Percentiles rank a stretch among this genome's conserved stretches.
Evolutionary conservation across 2,888 invertebrate species (phyloP).

Genomic region (Nephrotoma appendiculata): DNA sequence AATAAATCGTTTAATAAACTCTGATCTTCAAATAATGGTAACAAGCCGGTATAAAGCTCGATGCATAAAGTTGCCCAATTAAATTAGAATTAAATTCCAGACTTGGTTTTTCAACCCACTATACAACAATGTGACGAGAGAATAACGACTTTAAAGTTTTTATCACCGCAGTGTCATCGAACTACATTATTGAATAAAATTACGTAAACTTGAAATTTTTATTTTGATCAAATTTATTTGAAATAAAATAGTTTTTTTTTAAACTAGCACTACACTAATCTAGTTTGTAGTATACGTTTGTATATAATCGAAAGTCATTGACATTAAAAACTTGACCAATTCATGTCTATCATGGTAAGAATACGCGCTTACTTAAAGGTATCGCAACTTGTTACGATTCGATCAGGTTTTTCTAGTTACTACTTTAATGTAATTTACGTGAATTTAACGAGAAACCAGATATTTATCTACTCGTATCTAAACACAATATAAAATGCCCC

Average conservation of each 20-base stretch:
- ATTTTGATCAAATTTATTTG: background rate
- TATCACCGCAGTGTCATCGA: background rate
- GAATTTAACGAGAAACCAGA: background rate
- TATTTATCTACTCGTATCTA: no score
- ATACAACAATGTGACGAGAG: no score
- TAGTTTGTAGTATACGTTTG: background rate
- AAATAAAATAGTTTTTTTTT: background rate
- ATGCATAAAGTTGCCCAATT: background rate
- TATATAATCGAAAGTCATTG: background rate
- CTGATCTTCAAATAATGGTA: background rate
- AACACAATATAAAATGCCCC: no score
- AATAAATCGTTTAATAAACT: background rate
- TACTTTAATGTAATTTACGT: background rate
- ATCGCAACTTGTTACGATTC: background rate
- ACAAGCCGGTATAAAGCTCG: background rate
- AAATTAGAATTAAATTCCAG: background rate
- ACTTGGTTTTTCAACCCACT: background rate
- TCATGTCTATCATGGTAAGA: background rate
- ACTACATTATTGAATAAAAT: background rate
- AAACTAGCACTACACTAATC: background rate
- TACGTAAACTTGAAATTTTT: background rate
- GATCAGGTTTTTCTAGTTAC: background rate
- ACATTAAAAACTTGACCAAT: background rate
- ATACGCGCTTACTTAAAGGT: no score
- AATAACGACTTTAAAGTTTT: no score